Conservation (phyloP, 2,888 invertebrate genomes). For the Thymelicus lineola region DNA sequence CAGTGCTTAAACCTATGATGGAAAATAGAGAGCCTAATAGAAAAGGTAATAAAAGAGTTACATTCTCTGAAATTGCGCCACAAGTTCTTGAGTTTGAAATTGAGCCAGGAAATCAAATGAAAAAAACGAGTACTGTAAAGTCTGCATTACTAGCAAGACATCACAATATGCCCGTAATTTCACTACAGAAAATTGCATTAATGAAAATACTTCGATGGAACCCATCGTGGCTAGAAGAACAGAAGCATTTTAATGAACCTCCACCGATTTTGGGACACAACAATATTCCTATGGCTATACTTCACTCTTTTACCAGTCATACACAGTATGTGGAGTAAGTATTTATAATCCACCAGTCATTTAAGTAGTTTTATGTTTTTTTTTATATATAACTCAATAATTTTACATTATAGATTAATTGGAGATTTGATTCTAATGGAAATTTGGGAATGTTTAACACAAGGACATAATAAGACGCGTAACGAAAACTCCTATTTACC, state of each 20-base stretch:
- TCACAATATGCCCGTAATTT: conserved; percentile 63
- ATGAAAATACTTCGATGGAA: conserved; percentile 87
- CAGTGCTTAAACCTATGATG: conserved; percentile 22
- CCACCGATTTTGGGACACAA: conserved; percentile 83
- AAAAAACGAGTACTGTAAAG: conserved; percentile 66
- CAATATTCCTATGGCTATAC: conserved; percentile 79
- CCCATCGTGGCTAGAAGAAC: conserved; percentile 87
- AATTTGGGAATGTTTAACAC: conserved; percentile 84
- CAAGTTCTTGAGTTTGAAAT: conserved; percentile 65
- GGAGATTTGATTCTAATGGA: conserved; percentile 86
- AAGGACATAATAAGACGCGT: conserved; percentile 61
- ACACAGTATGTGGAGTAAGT: conserved; percentile 86
- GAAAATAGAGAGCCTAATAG: conserved; percentile 48
- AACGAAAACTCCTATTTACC: conserved; percentile 52
- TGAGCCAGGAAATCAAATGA: conserved; percentile 71
- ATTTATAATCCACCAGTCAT: conserved; percentile 6
- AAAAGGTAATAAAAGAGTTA: conserved; percentile 64
- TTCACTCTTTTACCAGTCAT: conserved; percentile 82
- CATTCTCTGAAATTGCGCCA: conserved; percentile 61
- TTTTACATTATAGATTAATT: conserved; percentile 67
- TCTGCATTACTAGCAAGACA: conserved; percentile 58
- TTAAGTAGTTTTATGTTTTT: neutral
- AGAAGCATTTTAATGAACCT: conserved; percentile 73
- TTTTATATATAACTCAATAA: neutral
- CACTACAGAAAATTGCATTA: conserved; percentile 77